Evolutionary conservation across 2,113 vertebrate genomes (phyloP).

Genomic region (Ceratotherium simum): DNA sequence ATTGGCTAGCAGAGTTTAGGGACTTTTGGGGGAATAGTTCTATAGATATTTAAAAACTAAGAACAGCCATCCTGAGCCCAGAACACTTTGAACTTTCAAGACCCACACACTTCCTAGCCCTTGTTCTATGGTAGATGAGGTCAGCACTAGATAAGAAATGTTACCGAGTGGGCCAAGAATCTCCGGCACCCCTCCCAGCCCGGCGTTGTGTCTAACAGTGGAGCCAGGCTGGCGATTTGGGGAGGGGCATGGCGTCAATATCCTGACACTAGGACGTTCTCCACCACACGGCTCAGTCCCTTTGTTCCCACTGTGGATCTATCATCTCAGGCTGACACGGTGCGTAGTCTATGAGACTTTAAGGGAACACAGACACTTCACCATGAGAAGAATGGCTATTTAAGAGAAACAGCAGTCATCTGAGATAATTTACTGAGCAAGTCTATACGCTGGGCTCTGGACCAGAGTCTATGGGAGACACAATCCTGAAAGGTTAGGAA

Average conservation of each 20-base stretch:
- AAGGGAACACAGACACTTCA: neutral
- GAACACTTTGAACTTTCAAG: conserved; percentile 17
- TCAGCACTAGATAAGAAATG: conserved; percentile 63
- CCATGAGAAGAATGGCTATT: neutral
- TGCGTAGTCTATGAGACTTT: neutral
- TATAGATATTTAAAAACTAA: neutral
- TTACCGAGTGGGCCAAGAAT: neutral
- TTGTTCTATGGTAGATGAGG: conserved; percentile 21
- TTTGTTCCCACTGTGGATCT: neutral
- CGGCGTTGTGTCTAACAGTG: conserved; percentile 30
- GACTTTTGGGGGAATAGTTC: neutral
- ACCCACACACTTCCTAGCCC: neutral
- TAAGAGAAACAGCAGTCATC: neutral
- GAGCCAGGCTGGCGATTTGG: conserved; percentile 37
- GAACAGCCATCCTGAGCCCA: neutral
- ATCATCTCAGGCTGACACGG: neutral
- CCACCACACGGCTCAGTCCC: neutral
- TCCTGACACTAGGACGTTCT: neutral
- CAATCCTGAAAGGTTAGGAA: neutral
- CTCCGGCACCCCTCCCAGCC: neutral
- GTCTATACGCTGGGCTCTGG: neutral
- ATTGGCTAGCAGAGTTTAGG: neutral
- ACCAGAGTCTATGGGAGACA: neutral
- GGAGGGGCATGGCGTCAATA: neutral
- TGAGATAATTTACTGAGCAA: neutral